phyloP scores from a whole-genome alignment of 2,113 vertebrate genomes.

The Mionectes macconnelli region DNA sequence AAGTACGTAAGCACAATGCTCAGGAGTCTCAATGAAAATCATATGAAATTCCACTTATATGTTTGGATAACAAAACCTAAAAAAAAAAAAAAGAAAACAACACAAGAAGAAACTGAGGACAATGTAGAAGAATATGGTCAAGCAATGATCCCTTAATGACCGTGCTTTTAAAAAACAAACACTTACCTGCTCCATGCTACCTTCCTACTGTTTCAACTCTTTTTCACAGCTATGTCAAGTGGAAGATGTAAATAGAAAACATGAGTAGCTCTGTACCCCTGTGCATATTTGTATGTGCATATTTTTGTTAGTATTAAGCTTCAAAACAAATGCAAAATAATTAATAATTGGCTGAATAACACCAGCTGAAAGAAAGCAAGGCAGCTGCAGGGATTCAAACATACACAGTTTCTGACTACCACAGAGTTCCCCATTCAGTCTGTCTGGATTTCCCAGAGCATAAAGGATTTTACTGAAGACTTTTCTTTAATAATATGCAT shows the following conservation, averaged over 20 bases:
- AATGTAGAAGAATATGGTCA: fast-evolving
- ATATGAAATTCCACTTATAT: background rate
- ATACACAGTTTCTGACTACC: background rate
- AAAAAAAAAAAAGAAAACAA: background rate
- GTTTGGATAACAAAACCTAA: background rate
- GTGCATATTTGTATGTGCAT: background rate
- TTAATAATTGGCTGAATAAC: background rate
- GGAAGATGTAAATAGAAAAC: background rate
- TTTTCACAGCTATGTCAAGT: background rate
- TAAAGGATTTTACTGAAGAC: background rate
- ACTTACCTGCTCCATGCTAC: background rate
- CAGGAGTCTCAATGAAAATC: background rate
- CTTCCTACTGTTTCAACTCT: background rate
- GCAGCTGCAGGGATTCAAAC: background rate
- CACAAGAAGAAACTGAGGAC: background rate
- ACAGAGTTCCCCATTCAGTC: background rate
- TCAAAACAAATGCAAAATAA: background rate
- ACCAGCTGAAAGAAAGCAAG: background rate
- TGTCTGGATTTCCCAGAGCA: background rate
- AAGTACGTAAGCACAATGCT: background rate
- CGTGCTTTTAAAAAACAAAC: background rate
- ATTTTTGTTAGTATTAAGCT: background rate
- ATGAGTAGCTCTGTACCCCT: background rate
- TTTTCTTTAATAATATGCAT: background rate
- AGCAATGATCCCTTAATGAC: background rate